These are phyloP conservation scores for Sternarchorhynchus goeldii DNA, from an alignment of 2,797 vertebrate species.

Conservation along the genomic window DNA sequence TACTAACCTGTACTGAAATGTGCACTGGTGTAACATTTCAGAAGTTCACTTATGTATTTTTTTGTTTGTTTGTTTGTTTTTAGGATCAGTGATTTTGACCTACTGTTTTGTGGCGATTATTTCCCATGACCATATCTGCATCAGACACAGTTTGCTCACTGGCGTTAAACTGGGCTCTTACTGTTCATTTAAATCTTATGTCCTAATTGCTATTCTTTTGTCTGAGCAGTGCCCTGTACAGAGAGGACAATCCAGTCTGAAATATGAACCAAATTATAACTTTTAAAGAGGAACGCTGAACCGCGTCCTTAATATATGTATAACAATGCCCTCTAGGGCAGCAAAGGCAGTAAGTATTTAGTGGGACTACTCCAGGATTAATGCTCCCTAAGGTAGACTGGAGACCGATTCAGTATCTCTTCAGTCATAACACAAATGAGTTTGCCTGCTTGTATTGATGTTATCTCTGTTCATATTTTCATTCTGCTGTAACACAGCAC, in stretches of 20 bases:
- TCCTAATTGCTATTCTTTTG: background rate
- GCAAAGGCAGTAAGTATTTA: background rate
- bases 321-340: background rate
- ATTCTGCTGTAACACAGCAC: background rate
- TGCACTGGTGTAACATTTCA: too few species aligned
- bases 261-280: background rate
- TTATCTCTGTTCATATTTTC: too few species aligned
- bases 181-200: conserved; percentile 3
- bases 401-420: background rate
- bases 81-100: too few species aligned
- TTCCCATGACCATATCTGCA: background rate
- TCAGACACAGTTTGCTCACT: background rate
- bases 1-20: too few species aligned
- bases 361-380: background rate
- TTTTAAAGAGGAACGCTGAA: conserved; percentile 5
- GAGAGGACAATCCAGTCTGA: background rate
- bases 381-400: background rate
- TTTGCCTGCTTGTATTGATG: too few species aligned
- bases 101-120: background rate
- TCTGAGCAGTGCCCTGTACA: background rate
- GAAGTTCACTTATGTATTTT: too few species aligned
- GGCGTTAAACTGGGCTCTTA: background rate
- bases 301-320: too few species aligned
- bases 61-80: too few species aligned
- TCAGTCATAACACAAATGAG: background rate